Base-by-base conservation (phyloP, 2,888 invertebrate species). In the Parthenolecanium corni region DNA sequence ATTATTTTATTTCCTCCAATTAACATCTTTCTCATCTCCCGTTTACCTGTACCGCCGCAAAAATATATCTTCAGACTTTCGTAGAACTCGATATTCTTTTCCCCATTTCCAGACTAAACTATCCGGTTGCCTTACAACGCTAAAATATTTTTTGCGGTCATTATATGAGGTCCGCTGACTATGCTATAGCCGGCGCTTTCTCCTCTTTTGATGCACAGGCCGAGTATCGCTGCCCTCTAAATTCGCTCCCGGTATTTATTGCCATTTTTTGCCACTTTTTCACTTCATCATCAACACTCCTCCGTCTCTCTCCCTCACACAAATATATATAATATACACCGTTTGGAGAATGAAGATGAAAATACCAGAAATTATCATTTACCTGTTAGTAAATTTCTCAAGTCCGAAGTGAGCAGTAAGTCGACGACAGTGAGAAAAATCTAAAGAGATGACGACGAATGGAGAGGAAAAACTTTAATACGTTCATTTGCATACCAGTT, bases 401-500 rank as follows among this genome's bases (percentile, higher is more conserved):
- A 31, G 31, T 31, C 9, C 9, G 9, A 9, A 31, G 9, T 9
- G 4, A 31, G 31, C 31, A 4, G 31, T 9, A 31, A 6, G 9
- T 31, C 31, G 31, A 31, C 31, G 31, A 31, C 31, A 6, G 4
- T 31, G 9, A 31, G 31, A 6, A 9, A n/a, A 31, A 31, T 9
- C 31, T 31, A 9, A 31, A 9, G 31, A 31, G 31, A 31, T 31
- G 31, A 31, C 4, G 31, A 31, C 5, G 9, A 31, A 31, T 31
- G 31, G 9, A 31, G 31, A 31, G 31, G 9, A 31, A 31, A 31
- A 31, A 31, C 31, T 9, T n/a, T 6, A 31, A 31, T 31, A 31
- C 31, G 31, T 31, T 42, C 44, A 42, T 42, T 42, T 42, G 44
- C 44, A 42, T 42, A 42, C 44, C 44, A 42, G 44, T 42, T 42